Evolutionary conservation across 1,140 invertebrate genomes (phyloP).

Genomic region (Temnothorax nylanderi): DNA sequence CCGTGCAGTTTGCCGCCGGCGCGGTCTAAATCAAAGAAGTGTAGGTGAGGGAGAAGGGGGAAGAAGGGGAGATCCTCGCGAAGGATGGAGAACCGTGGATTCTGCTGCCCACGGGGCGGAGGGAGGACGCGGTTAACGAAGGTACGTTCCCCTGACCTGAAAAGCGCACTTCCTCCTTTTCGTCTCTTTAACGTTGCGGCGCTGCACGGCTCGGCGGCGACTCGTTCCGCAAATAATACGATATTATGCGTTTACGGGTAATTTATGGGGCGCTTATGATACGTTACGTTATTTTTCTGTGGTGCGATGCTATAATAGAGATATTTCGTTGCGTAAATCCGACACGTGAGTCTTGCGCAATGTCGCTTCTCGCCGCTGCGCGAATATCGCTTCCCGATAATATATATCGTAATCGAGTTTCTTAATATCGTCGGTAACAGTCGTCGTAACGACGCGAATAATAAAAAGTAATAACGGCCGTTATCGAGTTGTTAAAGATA

Average conservation of each 20-base stretch:
- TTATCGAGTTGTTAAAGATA: constrained; percentile 6
- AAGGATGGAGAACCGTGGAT: constrained; percentile 52
- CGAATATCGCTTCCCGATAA: constrained; percentile 12
- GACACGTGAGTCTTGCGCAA: constrained; percentile 24
- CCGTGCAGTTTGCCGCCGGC: constrained; percentile 60
- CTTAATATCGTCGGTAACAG: constrained; percentile 25
- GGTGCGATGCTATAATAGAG: constrained; percentile 41
- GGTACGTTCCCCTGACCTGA: constrained; percentile 70
- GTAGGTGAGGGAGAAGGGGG: background rate
- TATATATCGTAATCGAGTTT: constrained; percentile 17
- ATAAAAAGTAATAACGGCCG: background rate
- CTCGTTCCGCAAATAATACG: constrained; percentile 60
- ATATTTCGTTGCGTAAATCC: constrained; percentile 55
- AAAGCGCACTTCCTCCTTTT: constrained; percentile 64
- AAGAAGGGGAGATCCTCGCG: background rate
- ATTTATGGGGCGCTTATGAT: constrained; percentile 53
- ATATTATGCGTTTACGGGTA: constrained; percentile 50
- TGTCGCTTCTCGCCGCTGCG: background rate
- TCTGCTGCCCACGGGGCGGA: background rate
- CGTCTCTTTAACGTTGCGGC: background rate
- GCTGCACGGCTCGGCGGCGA: background rate
- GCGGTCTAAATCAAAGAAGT: constrained; percentile 39
- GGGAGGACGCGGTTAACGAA: constrained; percentile 9
- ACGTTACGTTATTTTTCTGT: constrained; percentile 45
- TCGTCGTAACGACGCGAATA: constrained; percentile 5